Conservation (phyloP, 2,888 invertebrate species). For the Deilephila elpenor region DNA sequence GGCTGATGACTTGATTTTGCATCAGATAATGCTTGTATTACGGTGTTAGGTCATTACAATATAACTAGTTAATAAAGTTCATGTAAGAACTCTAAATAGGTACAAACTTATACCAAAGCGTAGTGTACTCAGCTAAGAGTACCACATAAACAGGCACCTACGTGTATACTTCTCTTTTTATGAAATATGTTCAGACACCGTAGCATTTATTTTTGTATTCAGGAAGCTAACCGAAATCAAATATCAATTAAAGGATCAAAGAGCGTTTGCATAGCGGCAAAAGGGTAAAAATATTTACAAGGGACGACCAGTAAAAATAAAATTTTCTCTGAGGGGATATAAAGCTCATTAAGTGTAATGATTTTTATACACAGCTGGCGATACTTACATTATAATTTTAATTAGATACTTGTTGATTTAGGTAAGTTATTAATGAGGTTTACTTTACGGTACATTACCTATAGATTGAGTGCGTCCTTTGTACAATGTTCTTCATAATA, state of each 20-base stretch:
- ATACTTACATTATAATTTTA: constrained; percentile 17
- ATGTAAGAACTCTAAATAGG: not conserved
- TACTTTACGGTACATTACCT: constrained; percentile 5
- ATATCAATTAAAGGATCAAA: constrained; percentile 67
- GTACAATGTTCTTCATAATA: not conserved
- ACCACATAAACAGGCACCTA: not conserved
- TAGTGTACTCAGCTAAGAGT: not conserved
- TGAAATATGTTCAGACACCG: not conserved
- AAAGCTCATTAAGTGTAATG: constrained; percentile 40
- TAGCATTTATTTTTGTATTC: constrained; percentile 37
- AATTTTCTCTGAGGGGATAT: constrained; percentile 49
- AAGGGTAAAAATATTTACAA: constrained; percentile 59
- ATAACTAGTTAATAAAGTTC: not conserved
- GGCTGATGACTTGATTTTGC: no score
- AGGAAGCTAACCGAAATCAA: constrained; percentile 53
- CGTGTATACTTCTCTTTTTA: not conserved
- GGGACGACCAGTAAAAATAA: constrained; percentile 48
- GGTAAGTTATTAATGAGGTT: not conserved
- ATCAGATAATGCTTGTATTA: no score
- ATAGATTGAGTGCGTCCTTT: not conserved
- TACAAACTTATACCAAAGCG: not conserved
- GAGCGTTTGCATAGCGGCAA: constrained; percentile 53
- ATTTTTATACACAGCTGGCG: constrained; percentile 27
- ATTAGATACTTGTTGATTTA: constrained; percentile 15
- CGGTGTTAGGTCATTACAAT: no score